phyloP scores from a whole-genome alignment of 2,888 invertebrate genomes.

The Unio delphinus region DNA sequence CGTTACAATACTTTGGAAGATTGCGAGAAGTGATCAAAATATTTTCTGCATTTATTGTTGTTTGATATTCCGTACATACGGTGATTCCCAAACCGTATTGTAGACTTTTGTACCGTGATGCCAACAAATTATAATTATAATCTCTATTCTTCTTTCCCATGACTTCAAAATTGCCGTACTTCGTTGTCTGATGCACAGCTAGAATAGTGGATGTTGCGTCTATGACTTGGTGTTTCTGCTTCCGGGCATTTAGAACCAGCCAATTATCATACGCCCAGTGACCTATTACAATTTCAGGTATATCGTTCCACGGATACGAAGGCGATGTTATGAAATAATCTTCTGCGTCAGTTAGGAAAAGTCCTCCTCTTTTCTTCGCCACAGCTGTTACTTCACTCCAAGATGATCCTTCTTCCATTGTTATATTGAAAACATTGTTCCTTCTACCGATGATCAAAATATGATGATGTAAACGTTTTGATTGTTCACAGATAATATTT shows the following conservation, averaged over 20 bases:
- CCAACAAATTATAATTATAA: constrained; percentile 50
- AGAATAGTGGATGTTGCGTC: constrained; percentile 53
- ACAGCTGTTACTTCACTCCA: no score
- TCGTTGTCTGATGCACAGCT: constrained; percentile 61
- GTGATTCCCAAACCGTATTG: constrained; percentile 48
- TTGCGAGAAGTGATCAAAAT: no score
- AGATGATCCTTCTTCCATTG: no score
- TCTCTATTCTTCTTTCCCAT: constrained; percentile 37
- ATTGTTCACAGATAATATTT: no score
- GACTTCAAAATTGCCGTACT: constrained; percentile 52
- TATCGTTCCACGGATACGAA: constrained; percentile 52
- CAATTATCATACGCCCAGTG: constrained; percentile 62
- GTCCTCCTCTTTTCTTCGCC: no score
- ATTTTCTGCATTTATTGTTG: neutral
- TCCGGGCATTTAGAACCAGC: constrained; percentile 52
- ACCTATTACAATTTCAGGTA: constrained; percentile 62
- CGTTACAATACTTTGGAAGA: no score
- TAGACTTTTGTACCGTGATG: constrained; percentile 37
- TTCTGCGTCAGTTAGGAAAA: no score
- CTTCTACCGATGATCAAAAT: no score
- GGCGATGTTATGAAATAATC: constrained; percentile 48
- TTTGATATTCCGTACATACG: constrained; percentile 37
- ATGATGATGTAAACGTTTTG: no score
- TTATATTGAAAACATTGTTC: no score
- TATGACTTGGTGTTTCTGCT: constrained; percentile 40